Conservation (phyloP, 2,113 vertebrate genomes). For the Cavia porcellus region DNA sequence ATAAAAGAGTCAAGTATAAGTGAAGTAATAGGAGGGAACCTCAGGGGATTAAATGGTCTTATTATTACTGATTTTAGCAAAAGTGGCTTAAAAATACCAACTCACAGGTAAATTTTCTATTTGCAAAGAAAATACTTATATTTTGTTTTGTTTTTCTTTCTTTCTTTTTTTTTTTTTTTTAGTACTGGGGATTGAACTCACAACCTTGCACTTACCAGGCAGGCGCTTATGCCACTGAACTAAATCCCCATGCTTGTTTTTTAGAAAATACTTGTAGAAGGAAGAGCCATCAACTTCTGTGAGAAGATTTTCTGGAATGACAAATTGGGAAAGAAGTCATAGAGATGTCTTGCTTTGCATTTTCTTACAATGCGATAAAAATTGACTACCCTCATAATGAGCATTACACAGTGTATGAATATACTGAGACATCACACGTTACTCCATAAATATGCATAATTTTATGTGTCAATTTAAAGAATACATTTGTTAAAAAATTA, state of each 20-base stretch:
- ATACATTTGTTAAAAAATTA: background rate
- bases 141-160: no score
- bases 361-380: conserved; percentile 32
- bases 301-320: background rate
- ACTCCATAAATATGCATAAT: background rate
- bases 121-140: conserved; percentile 39
- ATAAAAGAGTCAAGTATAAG: background rate
- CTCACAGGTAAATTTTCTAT: background rate
- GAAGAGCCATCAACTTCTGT: background rate
- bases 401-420: background rate
- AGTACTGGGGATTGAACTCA: no score
- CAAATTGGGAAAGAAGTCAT: background rate
- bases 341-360: conserved; percentile 7
- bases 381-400: background rate
- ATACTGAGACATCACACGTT: background rate
- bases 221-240: no score
- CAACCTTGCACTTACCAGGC: no score
- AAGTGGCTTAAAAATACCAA: conserved; percentile 47
- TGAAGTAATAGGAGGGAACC: background rate
- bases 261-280: conserved; percentile 6
- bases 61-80: conserved; percentile 25
- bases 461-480: background rate
- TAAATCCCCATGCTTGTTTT: no score
- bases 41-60: background rate
- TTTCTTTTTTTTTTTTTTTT: no score